Conservation (phyloP, 2,797 vertebrate species). For the Cuculus canorus region DNA sequence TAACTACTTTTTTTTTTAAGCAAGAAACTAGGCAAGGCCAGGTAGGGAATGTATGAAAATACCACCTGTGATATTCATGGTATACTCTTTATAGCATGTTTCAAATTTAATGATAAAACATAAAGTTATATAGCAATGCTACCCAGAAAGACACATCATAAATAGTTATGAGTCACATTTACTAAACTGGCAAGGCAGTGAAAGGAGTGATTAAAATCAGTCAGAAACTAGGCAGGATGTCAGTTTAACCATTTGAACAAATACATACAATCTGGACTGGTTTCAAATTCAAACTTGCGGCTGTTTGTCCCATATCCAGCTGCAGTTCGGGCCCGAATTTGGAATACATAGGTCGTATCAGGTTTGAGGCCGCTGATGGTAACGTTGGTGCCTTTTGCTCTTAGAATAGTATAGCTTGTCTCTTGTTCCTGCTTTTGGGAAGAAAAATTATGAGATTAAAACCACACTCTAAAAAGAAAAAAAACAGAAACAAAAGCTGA, state of each 20-base stretch:
- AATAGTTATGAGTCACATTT: not conserved
- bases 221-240: not conserved
- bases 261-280: slow-evolving; percentile 95
- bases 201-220: not conserved
- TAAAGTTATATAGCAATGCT: not conserved
- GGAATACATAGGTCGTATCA: slow-evolving; percentile 93
- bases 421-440: slow-evolving; percentile 95
- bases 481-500: not conserved
- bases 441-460: slow-evolving; percentile 69
- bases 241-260: not conserved
- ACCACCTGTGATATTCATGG: not conserved
- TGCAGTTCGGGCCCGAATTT: slow-evolving; percentile 95
- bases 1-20: not conserved
- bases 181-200: not conserved
- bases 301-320: slow-evolving; percentile 95
- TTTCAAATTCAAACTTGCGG: slow-evolving; percentile 97
- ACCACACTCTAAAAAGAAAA: slow-evolving; percentile 19
- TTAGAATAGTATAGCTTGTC: slow-evolving; percentile 97
- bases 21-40: not conserved
- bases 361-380: slow-evolving; percentile 94
- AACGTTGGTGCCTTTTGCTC: slow-evolving; percentile 92
- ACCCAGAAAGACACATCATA: slow-evolving; percentile 10
- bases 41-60: not conserved
- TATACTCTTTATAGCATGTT: not conserved
- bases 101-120: slow-evolving; percentile 25